phyloP scores from a whole-genome alignment of 92 coral and sea anemone species.

The Epizoanthus rinbou region DNA sequence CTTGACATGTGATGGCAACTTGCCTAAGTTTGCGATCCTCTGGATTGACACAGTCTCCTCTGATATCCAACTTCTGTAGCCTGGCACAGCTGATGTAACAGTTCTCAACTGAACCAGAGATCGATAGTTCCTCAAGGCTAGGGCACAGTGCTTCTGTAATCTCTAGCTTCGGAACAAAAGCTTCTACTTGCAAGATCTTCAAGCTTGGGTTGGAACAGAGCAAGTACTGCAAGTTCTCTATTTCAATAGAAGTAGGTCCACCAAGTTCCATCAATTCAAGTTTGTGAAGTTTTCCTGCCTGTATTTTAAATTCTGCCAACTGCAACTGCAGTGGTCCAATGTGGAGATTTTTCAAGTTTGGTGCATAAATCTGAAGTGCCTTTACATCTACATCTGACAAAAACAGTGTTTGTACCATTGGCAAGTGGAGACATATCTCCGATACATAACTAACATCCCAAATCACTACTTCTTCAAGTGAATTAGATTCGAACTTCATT shows the following conservation, averaged over 20 bases:
- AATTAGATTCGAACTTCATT: constrained; percentile 48
- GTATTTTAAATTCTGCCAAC: constrained; percentile 2
- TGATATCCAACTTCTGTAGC: constrained; percentile 48
- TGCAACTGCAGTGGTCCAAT: constrained; percentile 53
- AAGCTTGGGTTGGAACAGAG: constrained; percentile 38
- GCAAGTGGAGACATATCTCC: constrained; percentile 47
- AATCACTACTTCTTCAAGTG: constrained; percentile 45
- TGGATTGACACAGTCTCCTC: constrained; percentile 54
- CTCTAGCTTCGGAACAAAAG: constrained; percentile 48
- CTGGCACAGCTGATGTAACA: constrained; percentile 32
- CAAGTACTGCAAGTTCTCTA: neutral
- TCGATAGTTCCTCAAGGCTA: constrained; percentile 27
- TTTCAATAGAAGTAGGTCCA: neutral
- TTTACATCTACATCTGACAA: constrained; percentile 59
- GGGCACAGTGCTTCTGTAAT: constrained; percentile 63
- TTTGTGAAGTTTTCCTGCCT: constrained; percentile 32
- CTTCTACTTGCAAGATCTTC: constrained; percentile 47
- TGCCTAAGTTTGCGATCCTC: constrained; percentile 9
- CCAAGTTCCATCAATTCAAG: constrained; percentile 40
- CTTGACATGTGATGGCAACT: constrained; percentile 36
- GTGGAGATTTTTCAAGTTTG: constrained; percentile 51
- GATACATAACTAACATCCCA: constrained; percentile 60
- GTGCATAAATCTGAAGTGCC: constrained; percentile 46
- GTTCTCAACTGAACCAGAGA: constrained; percentile 45
- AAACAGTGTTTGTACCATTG: constrained; percentile 45